Evolutionary conservation across 2,888 invertebrate genomes (phyloP), one percentile per base, ranked within the genome.

Genomic region (Sthenelais limicola): DNA sequence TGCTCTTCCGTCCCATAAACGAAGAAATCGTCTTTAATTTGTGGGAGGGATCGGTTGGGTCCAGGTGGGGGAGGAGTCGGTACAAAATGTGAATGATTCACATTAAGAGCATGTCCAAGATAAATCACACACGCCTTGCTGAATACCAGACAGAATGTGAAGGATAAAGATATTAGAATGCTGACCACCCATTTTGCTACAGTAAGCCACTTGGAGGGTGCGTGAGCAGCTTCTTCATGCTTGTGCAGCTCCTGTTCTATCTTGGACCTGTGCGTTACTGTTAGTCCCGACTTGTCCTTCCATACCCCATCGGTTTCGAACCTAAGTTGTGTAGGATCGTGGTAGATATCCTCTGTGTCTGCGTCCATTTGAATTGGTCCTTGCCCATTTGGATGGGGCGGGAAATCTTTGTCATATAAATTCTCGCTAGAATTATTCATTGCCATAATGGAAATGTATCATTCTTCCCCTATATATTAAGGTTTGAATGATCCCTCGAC

Each of bases 81-180:
- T 18, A 9, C 38, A 43, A 12, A 5, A 3, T 12, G 49, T 7
- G 21, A 26, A 4, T 28, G 30, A 21, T 38, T 69, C n/a, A 24
- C 12, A 35, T 15, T 33, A 1, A 69, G 69, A 9, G 32, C 51
- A 15, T 35, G 48, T 12, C 52, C 52, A 15, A 69, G 5, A 52
- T 35, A 24, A 9, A 52, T 26, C 1, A 52, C 28, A 2, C 49
- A 51, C n/a, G 52, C 24, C 49, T 52, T 69, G 33, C 69, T 69
- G 52, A 69, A 69, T 5, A 69, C 52, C 9, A 69, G 52, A 21
- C 52, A 52, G 21, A 49, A 48, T 12, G 49, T 35, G 24, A 49
- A 21, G 9, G 21, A 5, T 4, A 21, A 21, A 0, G 49, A 69
- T 5, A 69, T 5, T 9, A 69, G 35, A 26, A 69, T 7, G n/a